Base-by-base conservation (phyloP, 2,888 invertebrate species). In the Bursaphelenchus okinawaensis region DNA sequence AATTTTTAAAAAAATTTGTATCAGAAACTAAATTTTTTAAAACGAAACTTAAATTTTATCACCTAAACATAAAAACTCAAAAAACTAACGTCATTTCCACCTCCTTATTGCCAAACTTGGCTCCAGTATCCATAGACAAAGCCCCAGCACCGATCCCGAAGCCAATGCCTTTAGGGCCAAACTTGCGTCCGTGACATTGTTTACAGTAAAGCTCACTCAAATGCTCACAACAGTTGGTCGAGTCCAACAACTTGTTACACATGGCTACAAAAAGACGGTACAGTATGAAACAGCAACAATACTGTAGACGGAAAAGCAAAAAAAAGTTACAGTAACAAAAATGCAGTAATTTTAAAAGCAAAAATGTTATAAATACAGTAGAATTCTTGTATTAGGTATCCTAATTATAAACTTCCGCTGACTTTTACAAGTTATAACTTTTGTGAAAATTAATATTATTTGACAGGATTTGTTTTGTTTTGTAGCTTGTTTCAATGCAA, bases 131-230 rank as follows among this genome's bases (percentile, higher is more conserved):
- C 92, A 92, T 95, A 86, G 91, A 92, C 83, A 95, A 88, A 85
- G 91, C 91, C 77, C 95, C 95, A 83, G 94, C 95, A 82, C 96
- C 96, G 83, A 93, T 93, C 79, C 96, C 95, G 86, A 94, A 95
- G 82, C 95, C 95, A 86, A 94, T 93, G 80, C 93, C 93, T 84
- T 93, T 93, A 7, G 60, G 71, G 80, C 94, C 94, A 89, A 91
- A 94, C 85, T 91, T 93, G 86, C 93, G 92, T 82, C 93, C 93
- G 84, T 95, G 94, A 85, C 95, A 96, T 83, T 88, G 82, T 86
- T 91, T 93, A 87, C 95, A 95, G 86, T 92, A 95, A 69, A 95
- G 90, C 77, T 93, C 91, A 68, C 88, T 88, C 81, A 93, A 91
- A 62, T 94, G 94, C 83, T 94, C 93, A 83, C 93, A 92, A 77